Evolutionary conservation across 2,888 invertebrate species (phyloP).

Genomic region (Standfussiana lucernea): DNA sequence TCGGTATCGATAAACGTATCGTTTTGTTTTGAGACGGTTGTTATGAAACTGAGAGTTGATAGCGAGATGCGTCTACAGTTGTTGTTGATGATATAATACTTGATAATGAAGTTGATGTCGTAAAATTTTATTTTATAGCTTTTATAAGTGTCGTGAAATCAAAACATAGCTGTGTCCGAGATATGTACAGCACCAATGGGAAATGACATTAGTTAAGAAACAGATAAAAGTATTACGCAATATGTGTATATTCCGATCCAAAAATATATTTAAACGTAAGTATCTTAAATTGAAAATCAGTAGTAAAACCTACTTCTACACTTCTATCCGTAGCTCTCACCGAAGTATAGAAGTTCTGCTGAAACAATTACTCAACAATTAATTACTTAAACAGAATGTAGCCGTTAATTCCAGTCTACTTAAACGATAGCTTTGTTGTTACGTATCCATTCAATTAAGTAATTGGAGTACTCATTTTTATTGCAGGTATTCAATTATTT

Average conservation of each 20-base stretch:
- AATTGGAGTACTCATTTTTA: constrained; percentile 39
- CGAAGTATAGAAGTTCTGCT: background rate
- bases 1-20: constrained; percentile 32
- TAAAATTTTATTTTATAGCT: constrained; percentile 28
- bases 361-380: constrained; percentile 37
- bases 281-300: background rate
- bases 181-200: background rate
- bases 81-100: constrained; percentile 11
- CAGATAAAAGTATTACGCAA: background rate
- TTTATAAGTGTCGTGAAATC: constrained; percentile 14
- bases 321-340: background rate
- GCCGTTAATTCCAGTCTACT: constrained; percentile 29
- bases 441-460: constrained; percentile 52
- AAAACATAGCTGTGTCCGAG: background rate
- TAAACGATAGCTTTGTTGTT: constrained; percentile 33
- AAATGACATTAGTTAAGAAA: background rate
- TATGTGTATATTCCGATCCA: background rate
- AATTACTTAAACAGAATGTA: constrained; percentile 42
- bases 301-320: background rate
- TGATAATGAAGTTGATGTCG: constrained; percentile 9
- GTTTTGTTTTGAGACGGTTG: constrained; percentile 25
- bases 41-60: constrained; percentile 23
- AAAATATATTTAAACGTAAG: background rate
- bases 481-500: constrained; percentile 42
- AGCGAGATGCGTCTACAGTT: constrained; percentile 1